Conservation (phyloP, 2,888 invertebrate genomes). For the Amitus sp. region DNA sequence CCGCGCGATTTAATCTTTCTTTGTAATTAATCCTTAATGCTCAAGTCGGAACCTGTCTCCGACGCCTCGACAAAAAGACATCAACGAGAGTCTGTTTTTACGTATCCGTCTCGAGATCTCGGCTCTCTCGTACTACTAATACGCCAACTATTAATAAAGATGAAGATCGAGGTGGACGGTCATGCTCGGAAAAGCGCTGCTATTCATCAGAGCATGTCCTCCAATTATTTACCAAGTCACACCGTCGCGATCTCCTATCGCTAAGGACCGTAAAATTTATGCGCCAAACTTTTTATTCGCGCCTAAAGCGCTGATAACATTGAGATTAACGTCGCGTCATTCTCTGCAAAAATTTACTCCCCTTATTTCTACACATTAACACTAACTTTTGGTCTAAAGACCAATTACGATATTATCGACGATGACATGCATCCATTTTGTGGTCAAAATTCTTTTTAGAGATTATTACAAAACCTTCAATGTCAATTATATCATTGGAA, state of each 20-base stretch:
- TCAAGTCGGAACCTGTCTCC: slow-evolving; percentile 31
- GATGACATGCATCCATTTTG: too few relatives aligned
- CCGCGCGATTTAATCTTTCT: slow-evolving; percentile 28
- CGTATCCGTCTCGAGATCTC: slow-evolving; percentile 36
- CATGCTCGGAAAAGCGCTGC: slow-evolving; percentile 37
- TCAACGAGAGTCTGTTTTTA: slow-evolving; percentile 36
- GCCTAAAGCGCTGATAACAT: slow-evolving; percentile 28
- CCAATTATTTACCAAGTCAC: slow-evolving; percentile 37
- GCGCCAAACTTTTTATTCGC: slow-evolving; percentile 28
- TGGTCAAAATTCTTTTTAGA: too few relatives aligned
- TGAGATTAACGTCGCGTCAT: slow-evolving; percentile 28
- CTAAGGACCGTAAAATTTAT: slow-evolving; percentile 15
- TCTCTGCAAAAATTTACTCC: neutral
- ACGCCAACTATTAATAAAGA: slow-evolving; percentile 39
- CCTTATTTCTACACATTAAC: too few relatives aligned
- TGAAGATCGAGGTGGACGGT: slow-evolving; percentile 38
- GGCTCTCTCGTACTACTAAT: slow-evolving; percentile 32
- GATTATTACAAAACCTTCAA: too few relatives aligned
- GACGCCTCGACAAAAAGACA: slow-evolving; percentile 33
- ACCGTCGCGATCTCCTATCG: slow-evolving; percentile 32
- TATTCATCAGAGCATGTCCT: slow-evolving; percentile 37
- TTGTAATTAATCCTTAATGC: slow-evolving; percentile 38
- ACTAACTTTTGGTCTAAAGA: too few relatives aligned
- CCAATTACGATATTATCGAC: too few relatives aligned
- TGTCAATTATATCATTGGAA: too few relatives aligned